These are phyloP conservation scores for Megastigmus dorsalis DNA, from an alignment of 2,888 invertebrate species.

Conservation along the genomic window DNA sequence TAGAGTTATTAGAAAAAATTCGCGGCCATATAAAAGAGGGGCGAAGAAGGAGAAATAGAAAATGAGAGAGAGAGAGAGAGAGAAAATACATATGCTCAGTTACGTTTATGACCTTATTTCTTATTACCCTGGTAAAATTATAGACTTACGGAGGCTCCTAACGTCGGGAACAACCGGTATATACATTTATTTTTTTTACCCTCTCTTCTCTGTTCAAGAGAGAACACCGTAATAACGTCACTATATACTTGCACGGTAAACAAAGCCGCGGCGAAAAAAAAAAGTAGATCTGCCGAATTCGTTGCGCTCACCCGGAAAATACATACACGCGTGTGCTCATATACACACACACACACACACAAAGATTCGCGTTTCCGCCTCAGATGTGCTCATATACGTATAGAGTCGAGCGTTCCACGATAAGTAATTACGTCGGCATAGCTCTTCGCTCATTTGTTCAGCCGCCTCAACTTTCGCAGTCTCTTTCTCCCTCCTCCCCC, in stretches of 20 bases:
- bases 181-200: not conserved
- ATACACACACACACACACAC: too few relatives aligned
- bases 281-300: conserved; percentile 4
- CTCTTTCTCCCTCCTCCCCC: not conserved
- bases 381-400: too few relatives aligned
- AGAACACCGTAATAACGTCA: not conserved
- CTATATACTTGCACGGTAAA: not conserved
- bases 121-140: conserved; percentile 24
- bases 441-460: conserved; percentile 5
- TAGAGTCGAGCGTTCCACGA: not conserved
- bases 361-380: not conserved
- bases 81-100: too few relatives aligned
- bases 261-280: not conserved
- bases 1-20: too few relatives aligned
- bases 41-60: not conserved
- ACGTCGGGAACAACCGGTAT: conserved; percentile 1
- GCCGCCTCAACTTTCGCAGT: too few relatives aligned
- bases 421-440: conserved; percentile 21
- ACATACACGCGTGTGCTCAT: too few relatives aligned
- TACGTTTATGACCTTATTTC: conserved; percentile 32
- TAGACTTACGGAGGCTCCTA: not conserved
- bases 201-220: too few relatives aligned
- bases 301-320: not conserved
- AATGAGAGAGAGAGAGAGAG: not conserved
- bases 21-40: too few relatives aligned